Evolutionary conservation across 2,113 vertebrate genomes (phyloP).

Genomic region (Turnix velox): DNA sequence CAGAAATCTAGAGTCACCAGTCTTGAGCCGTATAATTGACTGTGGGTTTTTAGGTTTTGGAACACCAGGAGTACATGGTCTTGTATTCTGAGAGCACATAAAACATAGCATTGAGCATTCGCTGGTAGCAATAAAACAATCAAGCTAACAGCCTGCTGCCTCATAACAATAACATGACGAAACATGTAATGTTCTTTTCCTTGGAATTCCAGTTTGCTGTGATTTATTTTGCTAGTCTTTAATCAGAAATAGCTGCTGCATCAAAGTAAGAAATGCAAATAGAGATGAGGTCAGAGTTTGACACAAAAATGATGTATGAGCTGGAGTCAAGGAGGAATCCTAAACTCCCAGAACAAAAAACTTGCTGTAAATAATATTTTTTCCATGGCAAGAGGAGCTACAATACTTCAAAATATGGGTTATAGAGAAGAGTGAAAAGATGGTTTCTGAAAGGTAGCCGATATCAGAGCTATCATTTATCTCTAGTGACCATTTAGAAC

Average conservation of each 20-base stretch:
- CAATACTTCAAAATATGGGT: background rate
- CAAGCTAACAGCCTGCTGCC: background rate
- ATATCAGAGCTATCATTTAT: background rate
- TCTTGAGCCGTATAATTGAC: background rate
- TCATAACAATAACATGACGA: background rate
- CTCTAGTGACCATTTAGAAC: background rate
- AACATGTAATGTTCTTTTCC: constrained; percentile 22
- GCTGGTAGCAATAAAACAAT: constrained; percentile 38
- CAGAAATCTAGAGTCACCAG: constrained; percentile 26
- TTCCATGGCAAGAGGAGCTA: background rate
- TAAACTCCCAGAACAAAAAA: constrained; percentile 17
- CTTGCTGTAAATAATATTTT: constrained; percentile 8
- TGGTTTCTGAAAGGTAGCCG: background rate
- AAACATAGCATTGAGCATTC: background rate
- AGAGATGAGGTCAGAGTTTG: background rate
- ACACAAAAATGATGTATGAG: background rate
- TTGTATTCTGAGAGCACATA: background rate
- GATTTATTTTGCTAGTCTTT: constrained; percentile 13
- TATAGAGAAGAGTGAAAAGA: background rate
- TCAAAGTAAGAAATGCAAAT: constrained; percentile 1
- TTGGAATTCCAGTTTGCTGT: constrained; percentile 30
- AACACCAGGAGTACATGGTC: background rate
- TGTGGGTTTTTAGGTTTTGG: constrained; percentile 35
- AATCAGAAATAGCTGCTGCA: constrained; percentile 32
- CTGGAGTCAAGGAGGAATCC: constrained; percentile 1